Evolutionary conservation across 2,113 vertebrate genomes (phyloP).

Genomic region (Limanda limanda): DNA sequence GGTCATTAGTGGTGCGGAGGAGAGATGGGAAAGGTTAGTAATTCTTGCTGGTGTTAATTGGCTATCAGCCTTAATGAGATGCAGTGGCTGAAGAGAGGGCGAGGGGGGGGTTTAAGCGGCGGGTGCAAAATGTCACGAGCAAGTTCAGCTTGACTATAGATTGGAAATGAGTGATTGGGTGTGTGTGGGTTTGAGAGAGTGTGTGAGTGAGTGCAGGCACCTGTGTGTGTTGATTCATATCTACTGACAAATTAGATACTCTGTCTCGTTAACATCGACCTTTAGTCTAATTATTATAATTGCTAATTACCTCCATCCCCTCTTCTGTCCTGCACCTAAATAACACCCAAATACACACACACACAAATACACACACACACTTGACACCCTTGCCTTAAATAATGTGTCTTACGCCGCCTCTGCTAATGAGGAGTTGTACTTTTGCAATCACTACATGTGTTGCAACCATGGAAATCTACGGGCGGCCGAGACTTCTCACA

Average conservation of each 20-base stretch:
- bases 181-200: slow-evolving; percentile 10
- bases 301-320: slow-evolving; percentile 53
- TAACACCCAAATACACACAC: neutral
- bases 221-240: slow-evolving; percentile 61
- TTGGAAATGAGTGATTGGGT: slow-evolving; percentile 61
- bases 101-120: slow-evolving; percentile 26
- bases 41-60: slow-evolving; percentile 73
- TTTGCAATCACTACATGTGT: slow-evolving; percentile 13
- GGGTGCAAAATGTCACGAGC: slow-evolving; percentile 73
- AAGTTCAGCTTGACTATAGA: slow-evolving; percentile 32
- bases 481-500: neutral
- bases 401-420: neutral
- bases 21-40: slow-evolving; percentile 72
- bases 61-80: slow-evolving; percentile 77
- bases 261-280: slow-evolving; percentile 75
- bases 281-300: slow-evolving; percentile 72
- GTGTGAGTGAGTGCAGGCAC: slow-evolving; percentile 5
- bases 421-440: slow-evolving; percentile 19
- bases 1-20: slow-evolving; percentile 60
- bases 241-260: slow-evolving; percentile 65
- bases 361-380: slow-evolving; percentile 2
- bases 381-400: slow-evolving; percentile 22
- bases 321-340: neutral
- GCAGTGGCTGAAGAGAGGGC: slow-evolving; percentile 41
- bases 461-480: neutral